Evolutionary conservation across 2,888 invertebrate species (phyloP), one percentile per base, ranked within the genome.

Genomic region (Lacanobia oleracea): DNA sequence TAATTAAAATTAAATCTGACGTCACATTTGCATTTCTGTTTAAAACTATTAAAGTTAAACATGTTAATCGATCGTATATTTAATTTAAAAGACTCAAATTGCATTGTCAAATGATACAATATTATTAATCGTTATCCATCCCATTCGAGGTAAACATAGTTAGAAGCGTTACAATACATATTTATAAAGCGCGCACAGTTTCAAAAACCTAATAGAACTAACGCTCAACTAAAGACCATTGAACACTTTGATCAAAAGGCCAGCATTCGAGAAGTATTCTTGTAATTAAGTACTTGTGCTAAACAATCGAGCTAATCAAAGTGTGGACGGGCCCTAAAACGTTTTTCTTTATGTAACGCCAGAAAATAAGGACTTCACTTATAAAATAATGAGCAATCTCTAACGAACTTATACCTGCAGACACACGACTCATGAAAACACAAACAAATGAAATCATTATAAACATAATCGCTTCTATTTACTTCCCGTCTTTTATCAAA

Each of bases 301-400:
- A 45, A 59, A 12, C 33, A n/a, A 6, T 50, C 10, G 33, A 50
- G 18, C n/a, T 23, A 43, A 37, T 50, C 10, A 40, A 68, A 68
- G 37, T 43, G 60, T 64, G 61, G 64, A 56, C 10, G 21, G 27
- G n/a, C 12, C 33, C 18, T 3, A 27, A 21, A 7, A 27, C 12
- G 1, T n/a, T 21, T 14, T n/a, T 10, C 16, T 16, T 18, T 21
- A 57, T 45, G 79, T 60, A 72, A 82, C 83, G 67, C 70, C 85
- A 82, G 82, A 66, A 33, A 45, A 50, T 60, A 68, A 56, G 10
- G 43, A 75, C 53, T 82, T 75, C 59, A 45, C 79, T 74, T 85
- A 82, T 50, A 72, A 77, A 69, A 75, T 72, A 85, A 75, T 78
- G 69, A 77, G 70, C 72, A 73, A 78, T 48, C 78, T 64, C 64